Evolutionary conservation across 2,888 invertebrate species (phyloP).

Genomic region (Pandemis corylana): DNA sequence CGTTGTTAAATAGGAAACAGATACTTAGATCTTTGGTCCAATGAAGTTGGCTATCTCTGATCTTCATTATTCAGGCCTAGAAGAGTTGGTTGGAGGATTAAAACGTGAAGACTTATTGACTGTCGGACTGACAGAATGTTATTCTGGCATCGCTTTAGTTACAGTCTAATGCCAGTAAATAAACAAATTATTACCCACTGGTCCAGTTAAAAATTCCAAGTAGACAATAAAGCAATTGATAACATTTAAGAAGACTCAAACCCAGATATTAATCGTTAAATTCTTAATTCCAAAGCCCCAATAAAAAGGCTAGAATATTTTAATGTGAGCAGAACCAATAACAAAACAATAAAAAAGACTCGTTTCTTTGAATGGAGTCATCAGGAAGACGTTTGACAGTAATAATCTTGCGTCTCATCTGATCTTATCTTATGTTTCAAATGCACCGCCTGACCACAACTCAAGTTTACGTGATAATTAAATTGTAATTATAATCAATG

Average conservation of each 20-base stretch:
- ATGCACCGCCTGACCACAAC: slow-evolving; percentile 11
- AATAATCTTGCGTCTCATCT: slow-evolving; percentile 26
- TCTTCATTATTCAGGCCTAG: no score
- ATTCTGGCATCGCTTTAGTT: no score
- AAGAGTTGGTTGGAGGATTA: no score
- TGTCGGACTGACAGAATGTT: no score
- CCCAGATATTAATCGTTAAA: neutral
- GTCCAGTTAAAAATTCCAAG: neutral
- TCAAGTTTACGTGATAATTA: slow-evolving; percentile 24
- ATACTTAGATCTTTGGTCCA: no score
- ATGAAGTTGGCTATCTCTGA: no score
- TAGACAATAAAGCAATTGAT: neutral
- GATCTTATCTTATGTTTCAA: slow-evolving; percentile 28
- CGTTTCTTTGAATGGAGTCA: slow-evolving; percentile 24
- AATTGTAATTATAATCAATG: slow-evolving; percentile 26
- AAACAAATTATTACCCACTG: no score
- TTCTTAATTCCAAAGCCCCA: neutral
- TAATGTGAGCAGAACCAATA: neutral
- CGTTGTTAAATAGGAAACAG: no score
- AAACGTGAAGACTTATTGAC: no score
- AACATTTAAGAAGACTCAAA: neutral
- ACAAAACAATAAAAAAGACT: slow-evolving; percentile 9
- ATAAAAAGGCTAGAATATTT: neutral
- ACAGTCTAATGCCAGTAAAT: no score
- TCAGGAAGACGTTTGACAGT: slow-evolving; percentile 23